Conservation (phyloP, 2,113 vertebrate species). For the Polypterus senegalus region DNA sequence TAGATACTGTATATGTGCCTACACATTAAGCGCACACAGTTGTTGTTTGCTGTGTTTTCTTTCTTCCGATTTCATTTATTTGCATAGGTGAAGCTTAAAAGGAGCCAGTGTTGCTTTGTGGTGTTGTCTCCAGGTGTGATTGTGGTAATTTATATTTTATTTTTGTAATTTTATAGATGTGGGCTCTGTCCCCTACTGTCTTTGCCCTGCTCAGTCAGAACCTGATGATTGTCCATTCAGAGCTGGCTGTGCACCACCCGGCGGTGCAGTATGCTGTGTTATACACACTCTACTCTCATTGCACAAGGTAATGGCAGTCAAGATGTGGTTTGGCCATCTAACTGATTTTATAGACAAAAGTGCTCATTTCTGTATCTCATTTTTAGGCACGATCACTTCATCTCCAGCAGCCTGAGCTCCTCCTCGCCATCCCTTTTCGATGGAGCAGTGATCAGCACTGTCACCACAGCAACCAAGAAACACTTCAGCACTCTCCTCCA, state of each 20-base stretch:
- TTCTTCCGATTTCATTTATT: too few relatives aligned
- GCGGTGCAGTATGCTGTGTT: conserved; percentile 86
- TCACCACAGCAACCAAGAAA: conserved; percentile 95
- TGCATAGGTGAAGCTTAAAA: too few relatives aligned
- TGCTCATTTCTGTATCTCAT: conserved; percentile 7
- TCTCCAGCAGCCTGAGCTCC: conserved; percentile 93
- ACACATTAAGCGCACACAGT: too few relatives aligned
- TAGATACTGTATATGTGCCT: too few relatives aligned
- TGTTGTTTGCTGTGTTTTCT: too few relatives aligned
- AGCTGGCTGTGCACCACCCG: conserved; percentile 80
- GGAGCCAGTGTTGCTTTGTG: too few relatives aligned
- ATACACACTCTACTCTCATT: conserved; percentile 90
- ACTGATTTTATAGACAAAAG: neutral
- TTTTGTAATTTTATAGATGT: conserved; percentile 69
- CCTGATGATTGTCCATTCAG: conserved; percentile 74
- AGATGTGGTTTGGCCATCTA: conserved; percentile 1
- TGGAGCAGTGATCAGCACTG: conserved; percentile 93
- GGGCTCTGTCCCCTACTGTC: conserved; percentile 91
- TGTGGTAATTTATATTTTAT: neutral
- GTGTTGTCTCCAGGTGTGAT: too few relatives aligned
- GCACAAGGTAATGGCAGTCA: conserved; percentile 70
- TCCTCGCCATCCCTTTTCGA: conserved; percentile 92
- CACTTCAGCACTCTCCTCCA: conserved; percentile 87
- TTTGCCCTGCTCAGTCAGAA: conserved; percentile 92
- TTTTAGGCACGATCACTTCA: conserved; percentile 90